These are phyloP conservation scores for Presbytis comata DNA, from an alignment of 2,797 vertebrate species.

Conservation along the genomic window DNA sequence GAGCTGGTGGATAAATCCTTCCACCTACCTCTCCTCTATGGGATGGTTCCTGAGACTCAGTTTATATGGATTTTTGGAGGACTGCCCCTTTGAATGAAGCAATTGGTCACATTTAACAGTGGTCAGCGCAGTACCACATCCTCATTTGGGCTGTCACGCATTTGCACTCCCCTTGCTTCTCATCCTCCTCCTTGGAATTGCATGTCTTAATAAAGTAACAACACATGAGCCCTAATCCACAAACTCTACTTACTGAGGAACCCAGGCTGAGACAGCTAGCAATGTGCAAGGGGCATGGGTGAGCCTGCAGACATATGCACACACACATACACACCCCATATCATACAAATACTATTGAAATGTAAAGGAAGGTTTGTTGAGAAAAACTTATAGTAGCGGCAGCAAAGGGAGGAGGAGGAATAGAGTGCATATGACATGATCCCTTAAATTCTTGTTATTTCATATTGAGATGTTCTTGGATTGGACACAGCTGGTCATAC, in stretches of 20 bases:
- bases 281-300: not conserved
- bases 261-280: not conserved
- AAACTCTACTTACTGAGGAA: not conserved
- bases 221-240: not conserved
- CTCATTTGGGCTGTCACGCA: not conserved
- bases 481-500: not conserved
- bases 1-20: not conserved
- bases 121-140: not conserved
- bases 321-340: not conserved
- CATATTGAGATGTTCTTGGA: not conserved
- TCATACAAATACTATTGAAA: not conserved
- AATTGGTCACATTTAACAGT: not conserved
- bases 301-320: not conserved
- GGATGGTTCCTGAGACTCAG: not conserved
- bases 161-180: not conserved
- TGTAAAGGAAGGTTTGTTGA: not conserved
- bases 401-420: not conserved
- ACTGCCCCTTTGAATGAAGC: not conserved
- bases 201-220: not conserved
- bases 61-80: not conserved
- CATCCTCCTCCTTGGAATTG: not conserved
- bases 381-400: not conserved
- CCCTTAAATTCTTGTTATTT: not conserved
- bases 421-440: not conserved
- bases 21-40: not conserved